Evolutionary conservation across 1,140 invertebrate genomes (phyloP).

Genomic region (Zaprionus gabonicus): DNA sequence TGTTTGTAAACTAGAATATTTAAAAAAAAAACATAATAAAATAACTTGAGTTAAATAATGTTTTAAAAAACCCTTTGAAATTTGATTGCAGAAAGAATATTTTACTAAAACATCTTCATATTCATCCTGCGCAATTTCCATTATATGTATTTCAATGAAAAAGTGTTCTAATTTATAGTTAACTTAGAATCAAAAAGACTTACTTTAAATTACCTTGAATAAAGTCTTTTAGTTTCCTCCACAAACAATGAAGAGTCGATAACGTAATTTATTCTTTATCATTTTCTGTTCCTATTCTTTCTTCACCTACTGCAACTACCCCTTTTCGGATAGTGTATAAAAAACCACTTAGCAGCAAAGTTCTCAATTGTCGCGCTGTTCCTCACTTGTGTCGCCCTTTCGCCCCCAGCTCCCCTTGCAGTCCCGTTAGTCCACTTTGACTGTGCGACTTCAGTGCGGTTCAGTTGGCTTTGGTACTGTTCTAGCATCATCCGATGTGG

Average conservation of each 20-base stretch:
- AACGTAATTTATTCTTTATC: too few relatives aligned
- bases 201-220: too few relatives aligned
- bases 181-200: too few relatives aligned
- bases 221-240: too few relatives aligned
- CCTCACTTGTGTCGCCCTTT: background rate
- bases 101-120: too few relatives aligned
- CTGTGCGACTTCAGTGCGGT: conserved; percentile 24
- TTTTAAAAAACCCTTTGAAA: too few relatives aligned
- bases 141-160: too few relatives aligned
- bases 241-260: too few relatives aligned
- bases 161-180: too few relatives aligned
- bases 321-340: conserved; percentile 7
- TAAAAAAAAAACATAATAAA: background rate
- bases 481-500: background rate
- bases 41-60: background rate
- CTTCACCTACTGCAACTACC: too few relatives aligned
- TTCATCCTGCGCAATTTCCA: too few relatives aligned
- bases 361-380: conserved; percentile 21
- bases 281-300: background rate
- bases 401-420: background rate
- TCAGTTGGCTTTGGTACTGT: conserved; percentile 15
- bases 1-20: background rate
- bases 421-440: conserved; percentile 13
- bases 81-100: too few relatives aligned
- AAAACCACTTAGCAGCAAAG: conserved; percentile 27